phyloP scores from a whole-genome alignment of 2,113 vertebrate genomes.

The Haliaeetus leucogaster region DNA sequence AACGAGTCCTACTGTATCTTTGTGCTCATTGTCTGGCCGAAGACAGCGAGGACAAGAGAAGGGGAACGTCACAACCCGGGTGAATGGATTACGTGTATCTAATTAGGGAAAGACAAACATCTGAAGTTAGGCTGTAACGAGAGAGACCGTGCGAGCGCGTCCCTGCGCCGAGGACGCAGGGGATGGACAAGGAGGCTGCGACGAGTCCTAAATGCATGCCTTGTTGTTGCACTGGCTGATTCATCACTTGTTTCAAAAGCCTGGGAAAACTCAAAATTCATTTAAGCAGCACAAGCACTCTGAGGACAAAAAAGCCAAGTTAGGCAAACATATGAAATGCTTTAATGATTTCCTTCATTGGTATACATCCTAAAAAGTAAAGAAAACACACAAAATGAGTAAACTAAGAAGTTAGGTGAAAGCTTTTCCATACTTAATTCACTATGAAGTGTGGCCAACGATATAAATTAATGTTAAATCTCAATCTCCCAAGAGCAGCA shows the following conservation, averaged over 20 bases:
- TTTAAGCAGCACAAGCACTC: not conserved
- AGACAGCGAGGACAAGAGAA: constrained; percentile 63
- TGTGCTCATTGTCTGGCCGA: constrained; percentile 80
- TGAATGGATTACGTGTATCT: constrained; percentile 59
- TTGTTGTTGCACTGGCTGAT: not conserved
- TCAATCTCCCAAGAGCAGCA: not conserved
- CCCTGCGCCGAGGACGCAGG: not conserved
- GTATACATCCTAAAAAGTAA: not conserved
- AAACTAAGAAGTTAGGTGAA: not conserved
- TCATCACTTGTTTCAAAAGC: not conserved
- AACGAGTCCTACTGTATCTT: constrained; percentile 80
- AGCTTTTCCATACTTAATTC: not conserved
- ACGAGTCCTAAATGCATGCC: not conserved
- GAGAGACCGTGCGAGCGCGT: not conserved
- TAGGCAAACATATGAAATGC: not conserved
- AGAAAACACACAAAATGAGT: not conserved
- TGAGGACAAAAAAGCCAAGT: not conserved
- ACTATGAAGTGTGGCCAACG: not conserved
- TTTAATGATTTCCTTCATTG: not conserved
- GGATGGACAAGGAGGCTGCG: not conserved
- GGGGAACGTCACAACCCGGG: constrained; percentile 30
- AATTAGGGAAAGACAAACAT: constrained; percentile 56
- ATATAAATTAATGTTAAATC: not conserved
- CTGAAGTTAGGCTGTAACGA: not conserved
- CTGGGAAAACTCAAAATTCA: not conserved